Conservation (phyloP, 2,888 invertebrate genomes). For the Trimorus sp. region DNA sequence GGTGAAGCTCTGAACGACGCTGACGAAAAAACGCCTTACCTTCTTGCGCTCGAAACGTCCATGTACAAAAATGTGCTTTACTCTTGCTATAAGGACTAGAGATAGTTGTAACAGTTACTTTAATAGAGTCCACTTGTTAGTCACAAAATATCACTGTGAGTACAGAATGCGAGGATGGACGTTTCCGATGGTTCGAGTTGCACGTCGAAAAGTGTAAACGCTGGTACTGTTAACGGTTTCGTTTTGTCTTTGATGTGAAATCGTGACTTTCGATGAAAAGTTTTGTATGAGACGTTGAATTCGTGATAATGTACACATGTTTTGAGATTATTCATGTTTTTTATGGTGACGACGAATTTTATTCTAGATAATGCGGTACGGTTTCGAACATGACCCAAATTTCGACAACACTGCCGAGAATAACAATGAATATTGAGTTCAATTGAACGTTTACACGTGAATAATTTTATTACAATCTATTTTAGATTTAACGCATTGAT, state of each 20-base stretch:
- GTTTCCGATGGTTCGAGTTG: constrained; percentile 31
- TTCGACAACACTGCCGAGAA: background rate
- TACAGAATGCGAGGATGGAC: constrained; percentile 34
- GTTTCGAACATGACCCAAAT: background rate
- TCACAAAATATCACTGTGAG: constrained; percentile 53
- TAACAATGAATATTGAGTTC: too few species aligned
- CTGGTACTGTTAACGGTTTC: background rate
- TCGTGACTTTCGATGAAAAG: background rate
- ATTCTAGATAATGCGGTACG: constrained; percentile 8
- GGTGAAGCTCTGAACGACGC: constrained; percentile 32
- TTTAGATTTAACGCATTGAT: background rate
- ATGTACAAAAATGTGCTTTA: constrained; percentile 77
- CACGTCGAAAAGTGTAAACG: constrained; percentile 27
- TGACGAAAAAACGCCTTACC: constrained; percentile 64
- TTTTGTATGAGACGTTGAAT: constrained; percentile 3
- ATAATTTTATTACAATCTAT: too few species aligned
- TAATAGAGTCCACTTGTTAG: constrained; percentile 53
- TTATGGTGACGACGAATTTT: background rate
- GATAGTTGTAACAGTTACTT: constrained; percentile 42
- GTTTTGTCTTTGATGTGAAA: constrained; percentile 6
- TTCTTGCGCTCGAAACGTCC: constrained; percentile 70
- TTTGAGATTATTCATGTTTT: background rate
- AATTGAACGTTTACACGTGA: too few species aligned
- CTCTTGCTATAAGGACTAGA: constrained; percentile 71
- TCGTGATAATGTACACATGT: background rate